These are phyloP conservation scores for Lepus oiostolus DNA, from an alignment of 2,797 vertebrate species.

Conservation along the genomic window DNA sequence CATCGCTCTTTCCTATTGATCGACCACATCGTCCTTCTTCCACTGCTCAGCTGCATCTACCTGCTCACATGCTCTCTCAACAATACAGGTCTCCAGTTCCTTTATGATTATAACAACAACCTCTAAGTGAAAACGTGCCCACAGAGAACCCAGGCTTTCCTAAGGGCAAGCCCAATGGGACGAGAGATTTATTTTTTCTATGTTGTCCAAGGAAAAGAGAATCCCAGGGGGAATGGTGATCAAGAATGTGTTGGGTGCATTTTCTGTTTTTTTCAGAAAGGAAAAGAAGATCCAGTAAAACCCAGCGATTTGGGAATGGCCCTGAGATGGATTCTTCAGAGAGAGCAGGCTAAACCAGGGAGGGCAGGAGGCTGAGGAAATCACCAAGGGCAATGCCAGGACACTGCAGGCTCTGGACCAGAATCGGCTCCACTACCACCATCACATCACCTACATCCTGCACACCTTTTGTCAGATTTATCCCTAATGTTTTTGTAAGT, in stretches of 20 bases:
- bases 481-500: not conserved
- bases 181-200: not conserved
- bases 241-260: not conserved
- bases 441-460: too few relatives aligned
- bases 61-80: not conserved
- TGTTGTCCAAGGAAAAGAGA: not conserved
- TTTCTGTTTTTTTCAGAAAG: not conserved
- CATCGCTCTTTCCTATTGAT: not conserved
- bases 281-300: not conserved
- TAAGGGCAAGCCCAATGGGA: not conserved
- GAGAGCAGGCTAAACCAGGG: not conserved
- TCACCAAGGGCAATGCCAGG: too few relatives aligned
- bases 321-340: not conserved
- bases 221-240: too few relatives aligned
- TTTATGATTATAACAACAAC: not conserved
- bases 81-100: not conserved
- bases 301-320: not conserved
- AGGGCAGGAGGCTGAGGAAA: not conserved
- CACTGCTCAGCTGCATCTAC: not conserved
- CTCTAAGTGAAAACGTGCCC: not conserved
- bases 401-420: too few relatives aligned
- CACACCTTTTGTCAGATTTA: not conserved
- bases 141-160: not conserved
- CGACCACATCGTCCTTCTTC: not conserved
- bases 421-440: accelerated